phyloP scores from a whole-genome alignment of 2,888 invertebrate genomes.

The Pyrrhosoma nymphula region DNA sequence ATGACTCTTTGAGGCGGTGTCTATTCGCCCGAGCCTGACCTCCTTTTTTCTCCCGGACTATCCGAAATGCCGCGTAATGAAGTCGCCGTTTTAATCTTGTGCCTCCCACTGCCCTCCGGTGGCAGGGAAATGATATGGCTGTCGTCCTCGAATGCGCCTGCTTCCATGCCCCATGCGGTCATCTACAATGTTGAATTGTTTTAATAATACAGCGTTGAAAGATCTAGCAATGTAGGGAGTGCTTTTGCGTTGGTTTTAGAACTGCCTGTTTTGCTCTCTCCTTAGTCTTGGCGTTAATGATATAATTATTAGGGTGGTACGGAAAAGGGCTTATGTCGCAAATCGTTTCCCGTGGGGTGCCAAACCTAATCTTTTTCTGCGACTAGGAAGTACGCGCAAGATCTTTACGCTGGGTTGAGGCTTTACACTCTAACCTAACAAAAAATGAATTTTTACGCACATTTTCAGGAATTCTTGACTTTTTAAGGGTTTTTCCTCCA shows the following conservation, averaged over 20 bases:
- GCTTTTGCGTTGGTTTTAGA: neutral
- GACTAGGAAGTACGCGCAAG: no score
- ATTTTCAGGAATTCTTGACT: no score
- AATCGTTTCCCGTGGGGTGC: no score
- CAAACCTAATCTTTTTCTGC: no score
- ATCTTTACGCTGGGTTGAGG: no score
- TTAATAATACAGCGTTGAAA: neutral
- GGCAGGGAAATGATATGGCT: neutral
- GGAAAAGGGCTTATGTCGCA: no score
- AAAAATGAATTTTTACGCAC: no score
- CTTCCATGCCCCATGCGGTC: neutral
- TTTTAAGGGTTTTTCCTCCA: no score
- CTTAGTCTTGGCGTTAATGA: neutral
- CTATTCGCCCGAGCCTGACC: neutral
- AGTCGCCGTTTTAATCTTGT: constrained; percentile 19
- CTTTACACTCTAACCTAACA: no score
- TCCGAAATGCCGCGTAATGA: constrained; percentile 17
- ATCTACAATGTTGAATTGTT: neutral
- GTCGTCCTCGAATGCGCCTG: neutral
- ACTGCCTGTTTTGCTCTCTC: neutral
- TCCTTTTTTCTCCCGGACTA: constrained; percentile 10
- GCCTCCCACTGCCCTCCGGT: neutral
- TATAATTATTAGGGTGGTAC: no score
- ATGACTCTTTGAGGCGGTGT: neutral
- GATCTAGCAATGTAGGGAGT: neutral